Evolutionary conservation across 2,113 vertebrate genomes (phyloP), one percentile per base, ranked within the genome.

Genomic region (Cyprinodon variegatus): DNA sequence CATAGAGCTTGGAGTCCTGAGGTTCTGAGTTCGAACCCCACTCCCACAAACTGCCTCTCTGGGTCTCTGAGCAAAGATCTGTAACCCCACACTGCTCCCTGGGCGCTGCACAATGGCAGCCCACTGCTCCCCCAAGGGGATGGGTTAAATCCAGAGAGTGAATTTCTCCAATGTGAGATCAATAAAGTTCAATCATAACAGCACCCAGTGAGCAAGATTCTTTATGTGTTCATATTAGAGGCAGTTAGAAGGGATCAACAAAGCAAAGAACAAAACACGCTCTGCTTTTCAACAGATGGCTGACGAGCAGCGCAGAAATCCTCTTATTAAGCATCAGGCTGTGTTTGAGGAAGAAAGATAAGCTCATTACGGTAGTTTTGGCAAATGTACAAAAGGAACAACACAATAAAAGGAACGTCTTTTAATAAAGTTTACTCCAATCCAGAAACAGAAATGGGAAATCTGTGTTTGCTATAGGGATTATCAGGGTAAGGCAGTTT

Each of bases 231-330:
- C 29, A 29, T 29, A 29, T 29, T 29, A 29, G 29, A 29, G 29
- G 29, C 29, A 29, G 29, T 29, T 29, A 29, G 29, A 29, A 29
- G 29, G 29, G 29, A 29, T 29, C 29, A 29, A 64, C 6, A 59
- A 39, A 43, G 46, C 36, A 70, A 70, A 83, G 36, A 72, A 59
- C 75, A 78, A 84, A 29, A 80, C 69, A 72, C 14, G 39, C 41
- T 82, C 66, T 68, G 74, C 72, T 53, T 61, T 78, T 71, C 17
- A 67, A 89, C 90, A 91, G 91, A 92, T 89, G 86, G 91, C 53
- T 78, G 64, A 82, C 39, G 61, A 50, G 48, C 53, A 0, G 57
- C 20, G 61, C 48, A 74, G 83, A 77, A 91, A 91, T 90, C 90
- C 85, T 89, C 90, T 90, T 90, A 91, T 64, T 70, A 50, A 68